Conservation (phyloP, 2,888 invertebrate genomes). For the Troilus luridus region DNA sequence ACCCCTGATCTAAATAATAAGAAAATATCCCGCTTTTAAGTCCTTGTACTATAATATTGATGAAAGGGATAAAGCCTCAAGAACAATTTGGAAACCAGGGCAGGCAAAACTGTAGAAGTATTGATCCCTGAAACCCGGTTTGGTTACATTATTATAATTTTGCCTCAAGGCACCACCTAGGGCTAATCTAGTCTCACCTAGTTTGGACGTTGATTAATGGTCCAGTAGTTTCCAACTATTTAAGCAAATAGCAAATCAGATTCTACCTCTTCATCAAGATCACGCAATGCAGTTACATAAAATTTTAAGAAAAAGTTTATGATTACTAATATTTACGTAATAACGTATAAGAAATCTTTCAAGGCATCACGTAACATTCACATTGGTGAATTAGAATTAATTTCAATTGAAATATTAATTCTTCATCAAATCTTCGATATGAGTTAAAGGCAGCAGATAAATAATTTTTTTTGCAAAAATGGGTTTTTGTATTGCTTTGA, state of each 20-base stretch:
- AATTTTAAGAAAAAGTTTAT: too few species aligned
- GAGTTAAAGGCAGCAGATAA: too few species aligned
- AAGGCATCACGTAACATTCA: too few species aligned
- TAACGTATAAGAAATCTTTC: too few species aligned
- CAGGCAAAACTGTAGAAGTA: not conserved
- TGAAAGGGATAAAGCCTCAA: too few species aligned
- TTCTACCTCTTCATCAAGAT: not conserved
- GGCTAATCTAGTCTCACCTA: not conserved
- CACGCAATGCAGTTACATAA: too few species aligned
- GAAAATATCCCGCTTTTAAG: not conserved
- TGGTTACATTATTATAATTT: not conserved
- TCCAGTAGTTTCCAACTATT: not conserved
- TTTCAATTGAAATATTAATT: too few species aligned
- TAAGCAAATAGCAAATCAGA: not conserved
- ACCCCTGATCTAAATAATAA: not conserved
- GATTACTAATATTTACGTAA: too few species aligned
- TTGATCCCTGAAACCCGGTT: not conserved
- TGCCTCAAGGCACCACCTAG: not conserved
- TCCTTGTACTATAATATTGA: not conserved
- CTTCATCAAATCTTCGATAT: too few species aligned
- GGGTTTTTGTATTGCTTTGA: too few species aligned
- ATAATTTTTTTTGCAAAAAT: too few species aligned
- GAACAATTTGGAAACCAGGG: not conserved
- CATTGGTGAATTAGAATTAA: too few species aligned
- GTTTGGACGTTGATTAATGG: not conserved